phyloP scores from a whole-genome alignment of 2,113 vertebrate species.

The Chloropsis cyanopogon region DNA sequence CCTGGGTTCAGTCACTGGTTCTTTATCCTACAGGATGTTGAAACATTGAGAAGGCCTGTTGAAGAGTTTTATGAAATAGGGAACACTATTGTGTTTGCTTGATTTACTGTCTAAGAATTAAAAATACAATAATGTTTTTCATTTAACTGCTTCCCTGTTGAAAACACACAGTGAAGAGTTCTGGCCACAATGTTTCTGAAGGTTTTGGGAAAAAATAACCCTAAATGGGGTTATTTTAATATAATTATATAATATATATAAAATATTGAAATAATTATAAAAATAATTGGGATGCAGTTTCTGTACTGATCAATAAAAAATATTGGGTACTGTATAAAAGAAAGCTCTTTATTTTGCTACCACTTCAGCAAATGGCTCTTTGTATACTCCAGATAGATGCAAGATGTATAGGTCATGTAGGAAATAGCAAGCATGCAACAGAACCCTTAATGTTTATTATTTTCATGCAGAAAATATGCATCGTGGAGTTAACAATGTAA shows the following conservation, averaged over 20 bases:
- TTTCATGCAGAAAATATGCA: background rate
- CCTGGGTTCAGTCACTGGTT: background rate
- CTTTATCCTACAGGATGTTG: background rate
- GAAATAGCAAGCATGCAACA: background rate
- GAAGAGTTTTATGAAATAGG: background rate
- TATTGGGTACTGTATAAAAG: background rate
- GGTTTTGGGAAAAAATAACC: background rate
- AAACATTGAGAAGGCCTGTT: background rate
- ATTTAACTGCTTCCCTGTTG: background rate
- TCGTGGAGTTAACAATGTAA: background rate
- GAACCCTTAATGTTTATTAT: background rate
- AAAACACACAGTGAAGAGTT: background rate
- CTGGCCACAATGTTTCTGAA: background rate
- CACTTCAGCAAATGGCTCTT: background rate
- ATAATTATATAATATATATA: background rate
- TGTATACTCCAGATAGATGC: accelerated
- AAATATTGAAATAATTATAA: background rate
- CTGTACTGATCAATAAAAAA: background rate
- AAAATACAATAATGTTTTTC: background rate
- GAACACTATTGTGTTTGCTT: background rate
- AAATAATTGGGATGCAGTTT: background rate
- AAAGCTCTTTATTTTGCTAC: background rate
- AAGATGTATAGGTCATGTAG: background rate
- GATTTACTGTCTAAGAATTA: background rate
- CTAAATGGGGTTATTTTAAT: background rate